Evolutionary conservation across 2,113 vertebrate species (phyloP).

Genomic region (Sylvilagus bachmani): DNA sequence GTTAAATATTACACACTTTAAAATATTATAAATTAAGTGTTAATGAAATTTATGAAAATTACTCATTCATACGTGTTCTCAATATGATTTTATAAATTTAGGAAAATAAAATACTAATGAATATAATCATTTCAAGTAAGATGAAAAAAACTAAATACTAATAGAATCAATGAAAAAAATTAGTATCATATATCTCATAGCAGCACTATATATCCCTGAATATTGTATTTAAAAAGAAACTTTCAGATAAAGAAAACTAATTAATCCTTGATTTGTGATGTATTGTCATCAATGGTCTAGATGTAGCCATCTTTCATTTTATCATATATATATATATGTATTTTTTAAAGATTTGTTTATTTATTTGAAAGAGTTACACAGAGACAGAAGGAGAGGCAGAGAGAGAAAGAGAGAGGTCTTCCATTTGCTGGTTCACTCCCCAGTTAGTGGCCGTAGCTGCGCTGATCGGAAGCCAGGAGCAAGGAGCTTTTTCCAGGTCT

Average conservation of each 20-base stretch:
- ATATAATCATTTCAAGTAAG: not conserved
- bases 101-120: not conserved
- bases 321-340: too few species aligned
- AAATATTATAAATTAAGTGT: not conserved
- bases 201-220: not conserved
- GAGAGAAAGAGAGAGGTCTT: too few species aligned
- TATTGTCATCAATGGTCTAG: not conserved
- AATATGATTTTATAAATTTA: not conserved
- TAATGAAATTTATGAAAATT: not conserved
- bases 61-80: not conserved
- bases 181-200: not conserved
- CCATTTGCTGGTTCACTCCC: too few species aligned
- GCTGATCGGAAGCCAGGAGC: too few species aligned
- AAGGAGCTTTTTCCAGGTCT: too few species aligned
- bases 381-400: too few species aligned
- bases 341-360: too few species aligned
- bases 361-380: too few species aligned
- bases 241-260: not conserved
- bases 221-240: not conserved
- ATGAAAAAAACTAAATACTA: not conserved
- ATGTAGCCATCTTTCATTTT: not conserved
- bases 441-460: too few species aligned
- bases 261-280: not conserved
- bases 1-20: not conserved
- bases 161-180: not conserved